These are phyloP conservation scores for Pycnonotus jocosus DNA, from an alignment of 2,113 vertebrate genomes.

Conservation along the genomic window DNA sequence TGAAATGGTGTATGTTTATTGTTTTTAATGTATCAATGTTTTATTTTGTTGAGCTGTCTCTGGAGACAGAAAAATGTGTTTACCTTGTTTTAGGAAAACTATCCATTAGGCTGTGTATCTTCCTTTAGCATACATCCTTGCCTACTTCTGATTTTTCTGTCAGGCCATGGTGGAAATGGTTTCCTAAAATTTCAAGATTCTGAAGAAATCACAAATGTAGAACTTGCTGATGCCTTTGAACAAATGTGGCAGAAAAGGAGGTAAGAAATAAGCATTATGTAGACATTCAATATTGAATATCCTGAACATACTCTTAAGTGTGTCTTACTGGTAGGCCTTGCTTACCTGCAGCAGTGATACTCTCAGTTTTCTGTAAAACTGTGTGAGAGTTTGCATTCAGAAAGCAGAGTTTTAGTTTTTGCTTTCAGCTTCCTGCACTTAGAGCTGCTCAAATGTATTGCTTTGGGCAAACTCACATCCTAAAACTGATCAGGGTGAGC, in stretches of 20 bases:
- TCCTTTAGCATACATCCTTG: not conserved
- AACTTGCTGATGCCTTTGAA: conserved; percentile 96
- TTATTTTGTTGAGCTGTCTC: not conserved
- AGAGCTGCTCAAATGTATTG: not conserved
- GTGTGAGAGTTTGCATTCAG: not conserved
- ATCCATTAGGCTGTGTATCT: not conserved
- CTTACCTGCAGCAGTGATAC: not conserved
- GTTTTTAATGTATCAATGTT: not conserved
- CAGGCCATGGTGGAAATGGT: conserved; percentile 96
- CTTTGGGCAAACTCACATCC: not conserved
- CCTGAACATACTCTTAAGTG: not conserved
- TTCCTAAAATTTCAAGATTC: conserved; percentile 99
- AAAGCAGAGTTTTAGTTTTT: not conserved
- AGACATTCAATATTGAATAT: not conserved
- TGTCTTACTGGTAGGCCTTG: not conserved
- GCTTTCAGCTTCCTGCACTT: not conserved
- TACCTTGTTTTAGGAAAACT: not conserved
- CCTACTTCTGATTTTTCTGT: not conserved
- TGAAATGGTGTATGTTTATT: not conserved
- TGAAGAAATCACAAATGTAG: conserved; percentile 98
- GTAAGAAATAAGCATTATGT: conserved; percentile 60
- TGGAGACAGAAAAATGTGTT: not conserved
- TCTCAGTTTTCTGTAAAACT: not conserved
- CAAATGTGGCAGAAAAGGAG: conserved; percentile 99
- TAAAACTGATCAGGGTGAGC: not conserved